Evolutionary conservation across 2,797 vertebrate species (phyloP).

Genomic region (Sarcophilus harrisii): DNA sequence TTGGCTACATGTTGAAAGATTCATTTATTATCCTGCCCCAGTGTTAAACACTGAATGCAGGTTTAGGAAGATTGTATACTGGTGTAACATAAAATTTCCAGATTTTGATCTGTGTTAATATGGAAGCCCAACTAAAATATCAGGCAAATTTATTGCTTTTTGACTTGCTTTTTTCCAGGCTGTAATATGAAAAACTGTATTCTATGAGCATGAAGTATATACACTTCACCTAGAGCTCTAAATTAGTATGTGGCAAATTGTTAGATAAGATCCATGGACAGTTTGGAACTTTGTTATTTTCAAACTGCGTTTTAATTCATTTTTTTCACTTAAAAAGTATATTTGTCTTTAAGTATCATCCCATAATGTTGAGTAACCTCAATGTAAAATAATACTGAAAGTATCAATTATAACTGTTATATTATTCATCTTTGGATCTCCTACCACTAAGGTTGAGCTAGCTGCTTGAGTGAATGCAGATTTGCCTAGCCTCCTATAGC

Average conservation of each 20-base stretch:
- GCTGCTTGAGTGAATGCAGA: background rate
- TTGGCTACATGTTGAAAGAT: background rate
- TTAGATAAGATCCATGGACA: background rate
- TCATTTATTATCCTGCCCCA: background rate
- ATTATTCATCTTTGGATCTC: background rate
- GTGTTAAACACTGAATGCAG: background rate
- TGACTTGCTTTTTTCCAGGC: background rate
- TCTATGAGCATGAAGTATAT: background rate
- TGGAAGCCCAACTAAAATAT: background rate
- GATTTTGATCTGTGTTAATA: background rate
- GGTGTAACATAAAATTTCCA: background rate
- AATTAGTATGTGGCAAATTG: background rate
- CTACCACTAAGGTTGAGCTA: background rate
- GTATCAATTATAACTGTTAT: background rate
- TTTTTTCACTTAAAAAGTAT: background rate
- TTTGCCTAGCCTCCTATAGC: background rate
- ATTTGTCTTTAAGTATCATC: background rate
- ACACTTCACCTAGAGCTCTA: background rate
- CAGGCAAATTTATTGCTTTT: background rate
- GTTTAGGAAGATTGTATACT: background rate
- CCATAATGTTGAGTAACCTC: background rate
- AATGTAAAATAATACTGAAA: background rate
- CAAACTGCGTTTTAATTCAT: background rate
- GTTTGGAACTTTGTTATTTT: background rate
- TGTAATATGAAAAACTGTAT: background rate